Evolutionary conservation across 2,888 invertebrate species (phyloP).

Genomic region (Meliscaeva auricollis): DNA sequence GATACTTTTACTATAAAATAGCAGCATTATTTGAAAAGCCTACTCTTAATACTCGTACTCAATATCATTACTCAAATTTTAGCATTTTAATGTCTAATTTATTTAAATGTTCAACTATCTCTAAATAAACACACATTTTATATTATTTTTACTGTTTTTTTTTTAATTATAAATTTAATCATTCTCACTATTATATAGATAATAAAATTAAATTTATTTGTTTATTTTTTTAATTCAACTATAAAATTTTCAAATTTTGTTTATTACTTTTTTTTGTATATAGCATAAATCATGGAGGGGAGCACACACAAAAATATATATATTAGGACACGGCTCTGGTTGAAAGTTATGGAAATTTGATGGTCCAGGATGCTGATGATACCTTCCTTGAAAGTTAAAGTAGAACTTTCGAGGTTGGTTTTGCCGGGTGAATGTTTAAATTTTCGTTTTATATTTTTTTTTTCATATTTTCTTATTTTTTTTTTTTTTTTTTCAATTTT

Average conservation of each 20-base stretch:
- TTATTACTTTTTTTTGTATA: conserved; percentile 35
- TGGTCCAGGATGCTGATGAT: conserved; percentile 79
- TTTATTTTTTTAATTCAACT: conserved; percentile 44
- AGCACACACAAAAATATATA: conserved; percentile 77
- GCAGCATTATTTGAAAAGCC: conserved; percentile 51
- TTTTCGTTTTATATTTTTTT: conserved; percentile 13
- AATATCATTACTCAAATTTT: conserved; percentile 55
- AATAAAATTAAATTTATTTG: conserved; percentile 18
- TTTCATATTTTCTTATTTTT: conserved; percentile 24
- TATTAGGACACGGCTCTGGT: conserved; percentile 82
- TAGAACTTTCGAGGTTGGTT: conserved; percentile 74
- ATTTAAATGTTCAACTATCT: conserved; percentile 51
- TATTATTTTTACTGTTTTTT: not conserved
- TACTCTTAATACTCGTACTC: conserved; percentile 12
- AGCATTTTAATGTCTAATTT: conserved; percentile 60
- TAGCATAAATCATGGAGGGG: conserved; percentile 74
- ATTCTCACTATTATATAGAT: conserved; percentile 59
- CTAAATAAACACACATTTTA: conserved; percentile 68
- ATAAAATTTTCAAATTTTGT: not conserved
- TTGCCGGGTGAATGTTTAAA: conserved; percentile 58
- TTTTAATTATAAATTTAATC: conserved; percentile 29
- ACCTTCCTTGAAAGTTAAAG: conserved; percentile 74
- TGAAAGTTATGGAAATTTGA: conserved; percentile 83
- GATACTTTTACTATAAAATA: conserved; percentile 20
- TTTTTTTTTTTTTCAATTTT: too few relatives aligned